A percentile compares a stretch with the other conserved stretches of the same genome.
Conservation (phyloP, 2,113 vertebrate species). For the Formicarius rufipectus region DNA sequence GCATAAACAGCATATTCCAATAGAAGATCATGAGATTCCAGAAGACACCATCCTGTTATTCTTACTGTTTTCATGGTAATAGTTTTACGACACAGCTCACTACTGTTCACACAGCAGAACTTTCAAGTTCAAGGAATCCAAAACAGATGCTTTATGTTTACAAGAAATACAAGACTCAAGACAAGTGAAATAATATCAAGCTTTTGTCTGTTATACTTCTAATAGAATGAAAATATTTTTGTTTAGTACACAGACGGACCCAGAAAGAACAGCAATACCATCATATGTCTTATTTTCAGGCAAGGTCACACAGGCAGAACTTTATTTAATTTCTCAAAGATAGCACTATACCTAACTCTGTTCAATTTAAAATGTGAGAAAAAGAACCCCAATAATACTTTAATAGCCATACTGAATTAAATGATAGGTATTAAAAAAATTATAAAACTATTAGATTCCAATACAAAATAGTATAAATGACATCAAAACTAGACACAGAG, state of each 20-base stretch:
- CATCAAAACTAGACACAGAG: background rate
- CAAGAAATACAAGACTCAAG: background rate
- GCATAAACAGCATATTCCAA: background rate
- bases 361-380: background rate
- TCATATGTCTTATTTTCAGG: background rate
- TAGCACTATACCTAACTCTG: background rate
- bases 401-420: background rate
- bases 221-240: background rate
- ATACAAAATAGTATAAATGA: background rate
- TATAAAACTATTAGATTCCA: background rate
- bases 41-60: background rate
- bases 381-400: background rate
- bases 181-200: background rate
- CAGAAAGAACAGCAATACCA: background rate
- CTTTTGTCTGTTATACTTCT: background rate
- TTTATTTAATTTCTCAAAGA: background rate
- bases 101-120: background rate
- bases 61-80: background rate
- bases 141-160: slow-evolving; percentile 9
- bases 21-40: background rate
- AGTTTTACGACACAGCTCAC: background rate
- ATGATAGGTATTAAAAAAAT: background rate
- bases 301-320: background rate
- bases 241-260: background rate
- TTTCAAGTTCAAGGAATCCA: slow-evolving; percentile 1